Evolutionary conservation across 2,888 invertebrate genomes (phyloP), one percentile per base, ranked within the genome.

Genomic region (Chaetoderma sp.): DNA sequence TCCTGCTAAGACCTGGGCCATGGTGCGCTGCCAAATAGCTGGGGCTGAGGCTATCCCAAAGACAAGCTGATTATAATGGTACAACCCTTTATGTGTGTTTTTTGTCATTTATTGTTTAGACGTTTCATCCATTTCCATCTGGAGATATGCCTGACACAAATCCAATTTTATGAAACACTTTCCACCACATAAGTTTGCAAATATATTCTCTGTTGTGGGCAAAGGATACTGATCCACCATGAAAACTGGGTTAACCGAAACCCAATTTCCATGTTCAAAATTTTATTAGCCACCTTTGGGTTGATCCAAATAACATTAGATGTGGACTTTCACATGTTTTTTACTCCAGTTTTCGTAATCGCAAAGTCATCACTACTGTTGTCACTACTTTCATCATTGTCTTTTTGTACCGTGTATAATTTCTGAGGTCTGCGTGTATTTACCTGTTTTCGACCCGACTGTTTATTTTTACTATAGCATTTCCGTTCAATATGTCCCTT

Each of bases 1-100:
- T 5, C 61, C 61, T 6, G 63, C 52, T 13, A 70, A 47, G 4
- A 72, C 44, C 16, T 64, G 61, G 21, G 72, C 71, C 59, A 72
- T 70, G 2, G 67, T 59, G 5, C 68, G 27, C 36, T 76, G 72
- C 60, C 59, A 71, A 25, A 74, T 70, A 8, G 67, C 73, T 18
- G 75, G 70, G 5, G 69, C 69, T 5, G 68, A 59, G 1, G 70
- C 61, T 13, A 75, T 56, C 13, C 74, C 70, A 49, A 56, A 76
- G 8, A 36, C 27, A 0, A 76, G 32, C 23, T 74, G 4, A 13
- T 69, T 77, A 39, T 58, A 72, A 2, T 27, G 59, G 42, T 62
- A 74, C 10, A 72, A 39, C 71, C 67, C 8, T 69, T 1, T 0
- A 59, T 50, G 52, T 8, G 50, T 60, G 18, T 60, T 60, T 8